Percentiles rank a stretch among this genome's conserved stretches.
These are phyloP conservation scores for Seira ritae DNA, from an alignment of 2,888 invertebrate species.

Conservation along the genomic window DNA sequence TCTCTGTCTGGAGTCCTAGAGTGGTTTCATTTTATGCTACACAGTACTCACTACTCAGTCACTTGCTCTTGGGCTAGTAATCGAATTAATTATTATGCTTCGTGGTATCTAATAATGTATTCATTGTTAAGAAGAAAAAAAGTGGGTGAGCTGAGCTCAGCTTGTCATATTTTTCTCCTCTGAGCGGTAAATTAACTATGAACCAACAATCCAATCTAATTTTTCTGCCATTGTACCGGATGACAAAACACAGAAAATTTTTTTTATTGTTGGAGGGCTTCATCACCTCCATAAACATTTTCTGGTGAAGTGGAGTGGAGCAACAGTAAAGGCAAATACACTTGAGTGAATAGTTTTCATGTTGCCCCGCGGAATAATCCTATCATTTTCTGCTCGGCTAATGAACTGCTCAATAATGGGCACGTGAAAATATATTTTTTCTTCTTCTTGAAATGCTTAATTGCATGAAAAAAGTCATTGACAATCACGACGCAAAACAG, in stretches of 20 bases:
- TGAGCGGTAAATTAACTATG: no score
- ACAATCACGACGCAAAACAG: not conserved
- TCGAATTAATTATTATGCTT: slow-evolving; percentile 30
- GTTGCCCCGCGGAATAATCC: not conserved
- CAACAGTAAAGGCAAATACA: no score
- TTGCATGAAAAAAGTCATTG: slow-evolving; percentile 18
- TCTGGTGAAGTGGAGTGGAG: not conserved
- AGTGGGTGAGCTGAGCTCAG: slow-evolving; percentile 11
- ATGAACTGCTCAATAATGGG: not conserved
- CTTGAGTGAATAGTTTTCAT: not conserved
- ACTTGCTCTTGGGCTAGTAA: slow-evolving; percentile 36
- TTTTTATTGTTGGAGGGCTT: slow-evolving; percentile 2
- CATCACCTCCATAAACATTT: not conserved
- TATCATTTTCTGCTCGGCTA: not conserved
- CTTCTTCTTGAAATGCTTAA: not conserved
- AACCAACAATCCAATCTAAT: not conserved
- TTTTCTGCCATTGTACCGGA: not conserved
- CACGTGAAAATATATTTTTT: slow-evolving; percentile 4
- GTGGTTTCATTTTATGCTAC: slow-evolving; percentile 27
- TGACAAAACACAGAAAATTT: not conserved
- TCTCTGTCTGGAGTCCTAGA: not conserved
- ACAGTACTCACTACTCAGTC: no score
- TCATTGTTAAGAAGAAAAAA: not conserved
- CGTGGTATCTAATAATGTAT: no score
- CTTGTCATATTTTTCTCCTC: not conserved